These are phyloP conservation scores for Esox lucius DNA, from an alignment of 2,797 vertebrate genomes.

Conservation along the genomic window DNA sequence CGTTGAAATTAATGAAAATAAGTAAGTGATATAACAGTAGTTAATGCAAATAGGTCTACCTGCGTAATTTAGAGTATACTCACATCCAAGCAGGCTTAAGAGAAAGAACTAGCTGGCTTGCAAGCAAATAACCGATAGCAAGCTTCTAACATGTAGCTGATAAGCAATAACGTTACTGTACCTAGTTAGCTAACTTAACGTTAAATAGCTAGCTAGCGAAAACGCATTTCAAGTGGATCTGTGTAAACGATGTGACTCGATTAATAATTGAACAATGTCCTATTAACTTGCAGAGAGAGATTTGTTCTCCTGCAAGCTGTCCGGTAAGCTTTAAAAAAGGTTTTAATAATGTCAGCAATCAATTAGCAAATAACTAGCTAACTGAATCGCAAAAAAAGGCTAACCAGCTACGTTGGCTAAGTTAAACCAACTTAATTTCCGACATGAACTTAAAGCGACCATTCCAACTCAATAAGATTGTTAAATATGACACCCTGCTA, in stretches of 20 bases:
- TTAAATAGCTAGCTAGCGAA: not conserved
- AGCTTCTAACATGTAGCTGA: too few relatives aligned
- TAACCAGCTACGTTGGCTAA: not conserved
- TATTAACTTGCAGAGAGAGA: not conserved
- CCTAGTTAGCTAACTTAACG: not conserved
- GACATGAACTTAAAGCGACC: not conserved
- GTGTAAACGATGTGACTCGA: not conserved
- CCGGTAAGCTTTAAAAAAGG: not conserved
- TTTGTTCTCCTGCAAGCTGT: not conserved
- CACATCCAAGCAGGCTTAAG: too few relatives aligned
- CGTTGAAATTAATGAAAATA: not conserved
- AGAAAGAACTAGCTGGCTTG: too few relatives aligned
- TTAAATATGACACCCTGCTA: constrained; percentile 2
- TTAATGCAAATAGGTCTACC: not conserved
- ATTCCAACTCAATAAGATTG: not conserved
- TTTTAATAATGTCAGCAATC: not conserved
- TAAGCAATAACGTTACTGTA: too few relatives aligned
- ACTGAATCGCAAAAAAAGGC: too few relatives aligned
- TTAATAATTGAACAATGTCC: not conserved
- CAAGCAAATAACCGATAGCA: too few relatives aligned
- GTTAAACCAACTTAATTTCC: not conserved
- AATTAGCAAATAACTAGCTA: not conserved
- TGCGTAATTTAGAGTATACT: too few relatives aligned
- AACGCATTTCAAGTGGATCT: not conserved
- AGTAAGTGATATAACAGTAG: not conserved